Evolutionary conservation across 2,797 vertebrate genomes (phyloP).

Genomic region (Anisognathus igniventris): DNA sequence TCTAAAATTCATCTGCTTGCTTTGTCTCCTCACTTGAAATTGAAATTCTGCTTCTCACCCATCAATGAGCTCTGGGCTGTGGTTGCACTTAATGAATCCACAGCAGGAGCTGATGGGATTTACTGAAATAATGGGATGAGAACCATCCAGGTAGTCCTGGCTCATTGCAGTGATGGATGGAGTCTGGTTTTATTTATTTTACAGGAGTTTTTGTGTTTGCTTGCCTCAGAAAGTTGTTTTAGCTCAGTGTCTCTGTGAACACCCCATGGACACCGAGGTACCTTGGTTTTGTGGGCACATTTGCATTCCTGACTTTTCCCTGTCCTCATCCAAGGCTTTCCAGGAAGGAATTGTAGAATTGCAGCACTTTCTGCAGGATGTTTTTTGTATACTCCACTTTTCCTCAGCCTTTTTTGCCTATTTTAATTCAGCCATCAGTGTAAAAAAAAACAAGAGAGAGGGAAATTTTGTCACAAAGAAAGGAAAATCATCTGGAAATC

Average conservation of each 20-base stretch:
- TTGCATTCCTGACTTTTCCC: background rate
- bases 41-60: background rate
- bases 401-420: background rate
- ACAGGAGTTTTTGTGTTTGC: background rate
- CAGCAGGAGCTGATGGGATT: background rate
- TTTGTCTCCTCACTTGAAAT: background rate
- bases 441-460: background rate
- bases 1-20: background rate
- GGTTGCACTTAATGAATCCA: background rate
- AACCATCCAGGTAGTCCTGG: background rate
- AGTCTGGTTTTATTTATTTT: background rate
- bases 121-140: background rate
- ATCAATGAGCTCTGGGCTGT: background rate
- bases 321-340: background rate
- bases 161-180: background rate
- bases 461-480: background rate
- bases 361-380: background rate
- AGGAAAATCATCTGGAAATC: background rate
- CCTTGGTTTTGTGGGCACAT: background rate
- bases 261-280: fast-evolving
- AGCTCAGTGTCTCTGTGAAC: background rate
- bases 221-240: background rate
- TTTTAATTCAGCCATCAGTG: background rate
- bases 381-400: background rate
- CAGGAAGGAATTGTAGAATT: background rate